Percentiles rank a stretch among this genome's conserved stretches.
Conservation (phyloP, 2,797 vertebrate genomes). For the Neosilurus hyrtlii region DNA sequence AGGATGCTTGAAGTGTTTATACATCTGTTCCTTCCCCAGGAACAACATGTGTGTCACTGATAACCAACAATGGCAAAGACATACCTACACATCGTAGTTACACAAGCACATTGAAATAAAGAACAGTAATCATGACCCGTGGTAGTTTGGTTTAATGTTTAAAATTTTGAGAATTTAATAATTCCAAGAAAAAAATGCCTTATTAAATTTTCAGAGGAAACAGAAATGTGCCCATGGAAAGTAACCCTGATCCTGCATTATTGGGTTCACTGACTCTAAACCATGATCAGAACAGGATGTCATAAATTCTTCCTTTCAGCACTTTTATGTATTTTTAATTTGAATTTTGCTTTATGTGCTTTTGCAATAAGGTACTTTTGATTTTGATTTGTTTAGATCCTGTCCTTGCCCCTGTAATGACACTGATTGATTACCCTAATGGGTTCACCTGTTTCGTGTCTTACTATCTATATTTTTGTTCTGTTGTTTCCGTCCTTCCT, state of each 20-base stretch:
- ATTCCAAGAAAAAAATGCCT: background rate
- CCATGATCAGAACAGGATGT: background rate
- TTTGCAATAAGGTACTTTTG: background rate
- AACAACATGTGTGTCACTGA: constrained; percentile 52
- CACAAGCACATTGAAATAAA: background rate
- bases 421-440: background rate
- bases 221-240: background rate
- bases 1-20: constrained; percentile 44
- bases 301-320: background rate
- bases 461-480: background rate
- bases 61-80: constrained; percentile 19
- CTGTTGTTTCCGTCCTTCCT: background rate
- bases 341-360: background rate
- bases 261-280: background rate
- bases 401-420: background rate
- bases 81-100: background rate
- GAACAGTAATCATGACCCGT: background rate
- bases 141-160: background rate
- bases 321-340: background rate
- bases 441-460: background rate
- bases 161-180: background rate
- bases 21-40: constrained; percentile 51
- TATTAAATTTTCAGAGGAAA: background rate
- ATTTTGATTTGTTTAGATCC: background rate
- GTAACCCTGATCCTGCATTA: background rate